Evolutionary conservation across 53 echinoderm and acorn worm genomes (phyloP), one percentile per base, ranked within the genome.

Genomic region (Crossaster papposus): DNA sequence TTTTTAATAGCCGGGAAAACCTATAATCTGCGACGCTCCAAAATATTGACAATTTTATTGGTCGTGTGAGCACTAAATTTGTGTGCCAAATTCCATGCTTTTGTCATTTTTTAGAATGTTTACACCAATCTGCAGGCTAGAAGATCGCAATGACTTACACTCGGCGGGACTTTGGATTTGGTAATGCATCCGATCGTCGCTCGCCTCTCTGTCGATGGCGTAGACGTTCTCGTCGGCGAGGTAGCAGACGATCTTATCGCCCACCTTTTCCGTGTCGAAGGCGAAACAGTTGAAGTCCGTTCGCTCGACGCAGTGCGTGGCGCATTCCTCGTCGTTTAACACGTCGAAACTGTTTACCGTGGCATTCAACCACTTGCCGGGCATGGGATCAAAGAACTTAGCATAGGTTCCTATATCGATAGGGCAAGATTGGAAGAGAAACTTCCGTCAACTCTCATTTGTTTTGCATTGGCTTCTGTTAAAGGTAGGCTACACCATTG

Each of bases 231-330:
- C 93, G 24, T 86, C 83, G 35, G 87, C 58, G 18, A 44, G 96
- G 93, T 51, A 91, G 91, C 68, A 96, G 90, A 70, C 86, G 91
- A 38, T 93, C 80, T 78, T 20, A 55, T 77, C 36, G 81, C 90
- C 72, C 31, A 30, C 23, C 22, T 34, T 53, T 22, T 35, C 32
- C 51, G 92, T 23, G 82, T 81, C 87, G 36, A 87, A 87, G 36
- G 87, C 62, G 35, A 76, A 87, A 28, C 87, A 87, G 63, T 75
- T 58, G 64, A 77, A 76, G 6, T 54, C 72, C 53, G 33, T 13
- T 38, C 77, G 23, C 3, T 54, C 58, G 10, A 87, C 23, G 17
- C 87, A 87, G 4, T 87, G 87, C 23, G 24, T 35, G 44, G 87
- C 87, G 74, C 87, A 87, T n/a, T 87, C 87, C 17, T 87, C 87